Evolutionary conservation across 2,113 vertebrate species (phyloP), one percentile per base, ranked within the genome.

Genomic region (Euleptes europaea): DNA sequence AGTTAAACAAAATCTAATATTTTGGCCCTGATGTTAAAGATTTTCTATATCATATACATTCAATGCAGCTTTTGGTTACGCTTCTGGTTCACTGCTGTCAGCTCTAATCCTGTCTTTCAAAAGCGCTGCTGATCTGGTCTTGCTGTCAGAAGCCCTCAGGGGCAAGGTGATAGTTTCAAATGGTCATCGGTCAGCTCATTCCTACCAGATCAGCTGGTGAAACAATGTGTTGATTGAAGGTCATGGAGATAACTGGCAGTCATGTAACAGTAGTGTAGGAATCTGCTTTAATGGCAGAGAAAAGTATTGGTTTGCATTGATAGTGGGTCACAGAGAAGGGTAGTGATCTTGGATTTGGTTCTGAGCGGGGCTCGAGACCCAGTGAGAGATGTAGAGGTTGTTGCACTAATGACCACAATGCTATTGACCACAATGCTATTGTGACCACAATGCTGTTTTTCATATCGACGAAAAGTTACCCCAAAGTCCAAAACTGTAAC

Each of bases 1-100:
- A 63, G 60, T 28, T 88, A 72, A 66, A 89, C 84, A n/a, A 23
- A 88, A 71, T 91, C 71, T 35, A 74, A 76, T 89, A 44, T 38
- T 72, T 90, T 91, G 78, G 90, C 87, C 80, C 80, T 85, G 80
- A 92, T 87, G 85, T 88, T 92, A 83, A 94, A 88, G 51, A 84
- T 90, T 88, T 87, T 74, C 57, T 78, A 78, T 82, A 35, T 73
- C 10, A 87, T 91, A 92, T 88, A 83, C 93, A 92, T 92, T 94
- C 87, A 63, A 91, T 83, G 65, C 72, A 85, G 85, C 47, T 85
- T 92, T 92, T 90, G 86, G 86, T 88, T 89, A 90, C 65, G 85
- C 8, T 47, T 6, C 23, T 84, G 60, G 15, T 77, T 94, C 47
- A 84, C 89, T 90, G 74, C 90, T 94, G 84, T 47, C 42, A 83